Evolutionary conservation across 2,888 invertebrate species (phyloP), one percentile per base, ranked within the genome.

Genomic region (Ellobium chinense): DNA sequence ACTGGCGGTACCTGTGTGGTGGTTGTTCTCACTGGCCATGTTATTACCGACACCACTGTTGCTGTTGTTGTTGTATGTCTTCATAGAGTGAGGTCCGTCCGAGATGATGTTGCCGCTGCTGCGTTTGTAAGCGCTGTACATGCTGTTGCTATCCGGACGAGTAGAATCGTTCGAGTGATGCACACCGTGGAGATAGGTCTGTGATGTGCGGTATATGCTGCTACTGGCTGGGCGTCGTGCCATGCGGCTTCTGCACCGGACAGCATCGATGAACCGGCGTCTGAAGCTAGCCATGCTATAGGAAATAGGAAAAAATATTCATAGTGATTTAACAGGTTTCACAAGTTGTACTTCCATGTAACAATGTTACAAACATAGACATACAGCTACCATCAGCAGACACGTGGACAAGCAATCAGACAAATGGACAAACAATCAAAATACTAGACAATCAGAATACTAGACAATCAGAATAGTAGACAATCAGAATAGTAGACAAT

Each of bases 201-300:
- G 80, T 3, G 80, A 80, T 21, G 80, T 75, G 0, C 80, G 56
- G 60, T 74, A 75, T 34, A 80, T 27, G 54, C 75, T 80, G 27
- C 69, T 68, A 24, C 46, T 39, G 9, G 62, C 36, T 0, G 46
- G 74, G 0, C 74, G 46, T n/a, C 75, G 54, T n/a, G n/a, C 37
- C 0, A 18, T 31, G 29, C 29, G 31, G 37, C 60, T 58, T 46
- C 75, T 54, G 60, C 80, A 80, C 21, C 69, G 69, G 5, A 80
- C 31, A 27, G 75, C 60, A 56, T 80, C 80, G 24, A 80, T 1
- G 54, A 80, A 80, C 27, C 80, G 39, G 3, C 80, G 58, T 18
- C 80, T 21, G 56, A 80, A 80, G 29, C 68, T 80, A 2, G 75
- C 69, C 80, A 80, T 80, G 37, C 80, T 80, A 75, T 1, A 46